Evolutionary conservation across 2,797 vertebrate genomes (phyloP).

Genomic region (Myotis vivesi): DNA sequence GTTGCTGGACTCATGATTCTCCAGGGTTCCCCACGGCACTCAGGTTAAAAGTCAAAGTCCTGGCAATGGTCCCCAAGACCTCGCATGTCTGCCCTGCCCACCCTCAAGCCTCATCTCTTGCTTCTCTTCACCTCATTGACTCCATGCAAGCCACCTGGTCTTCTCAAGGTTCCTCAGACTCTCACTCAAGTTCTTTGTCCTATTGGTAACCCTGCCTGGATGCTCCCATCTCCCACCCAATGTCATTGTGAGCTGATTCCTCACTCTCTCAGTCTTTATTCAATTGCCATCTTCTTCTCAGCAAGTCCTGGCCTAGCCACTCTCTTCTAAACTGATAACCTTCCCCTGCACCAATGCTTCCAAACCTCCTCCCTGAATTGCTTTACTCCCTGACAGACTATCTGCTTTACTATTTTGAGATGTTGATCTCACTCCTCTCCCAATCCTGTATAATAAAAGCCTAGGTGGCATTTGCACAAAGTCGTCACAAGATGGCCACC

Average conservation of each 20-base stretch:
- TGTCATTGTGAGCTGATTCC: too few species aligned
- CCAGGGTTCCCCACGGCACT: background rate
- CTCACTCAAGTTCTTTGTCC: background rate
- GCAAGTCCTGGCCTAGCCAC: rapidly evolving
- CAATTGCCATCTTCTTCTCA: background rate
- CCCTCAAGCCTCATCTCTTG: background rate
- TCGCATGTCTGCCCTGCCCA: rapidly evolving
- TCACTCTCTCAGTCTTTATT: background rate
- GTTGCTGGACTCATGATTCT: background rate
- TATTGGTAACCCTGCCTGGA: background rate
- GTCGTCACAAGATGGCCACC: too few species aligned
- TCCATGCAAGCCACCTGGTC: too few species aligned
- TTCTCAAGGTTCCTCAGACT: background rate
- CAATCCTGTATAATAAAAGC: too few species aligned
- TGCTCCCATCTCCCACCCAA: background rate
- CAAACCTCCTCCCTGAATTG: background rate
- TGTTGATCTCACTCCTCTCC: background rate
- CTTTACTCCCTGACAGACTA: background rate
- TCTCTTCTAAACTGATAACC: background rate
- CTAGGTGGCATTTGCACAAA: too few species aligned
- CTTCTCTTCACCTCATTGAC: background rate
- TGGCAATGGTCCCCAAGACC: background rate
- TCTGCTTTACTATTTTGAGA: background rate
- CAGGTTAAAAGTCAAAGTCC: background rate
- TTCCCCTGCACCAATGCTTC: rapidly evolving